These are phyloP conservation scores for Macquaria ambigua DNA, from an alignment of 2,113 vertebrate genomes.

Conservation along the genomic window DNA sequence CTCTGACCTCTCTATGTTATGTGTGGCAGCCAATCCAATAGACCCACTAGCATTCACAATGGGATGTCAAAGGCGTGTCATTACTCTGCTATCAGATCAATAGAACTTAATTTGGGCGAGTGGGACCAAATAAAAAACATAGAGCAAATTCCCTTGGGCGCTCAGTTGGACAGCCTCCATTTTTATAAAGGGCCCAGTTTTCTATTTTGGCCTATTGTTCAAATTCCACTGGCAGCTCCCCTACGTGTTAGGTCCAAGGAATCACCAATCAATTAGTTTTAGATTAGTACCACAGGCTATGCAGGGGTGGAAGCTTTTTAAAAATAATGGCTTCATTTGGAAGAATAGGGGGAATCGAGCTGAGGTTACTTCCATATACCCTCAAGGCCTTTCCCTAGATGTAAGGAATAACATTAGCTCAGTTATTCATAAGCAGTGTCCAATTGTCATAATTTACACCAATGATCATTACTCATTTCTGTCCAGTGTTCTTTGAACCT, in stretches of 20 bases:
- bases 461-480: conserved; percentile 25
- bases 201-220: conserved; percentile 49
- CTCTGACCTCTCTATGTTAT: conserved; percentile 41
- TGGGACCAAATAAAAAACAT: conserved; percentile 46
- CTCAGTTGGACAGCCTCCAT: conserved; percentile 26
- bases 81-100: conserved; percentile 65
- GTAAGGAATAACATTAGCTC: conserved; percentile 54
- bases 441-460: conserved; percentile 16
- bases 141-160: conserved; percentile 26
- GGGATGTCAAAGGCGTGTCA: conserved; percentile 33
- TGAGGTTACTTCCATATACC: conserved; percentile 39
- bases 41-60: conserved; percentile 36
- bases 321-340: conserved; percentile 62
- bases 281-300: conserved; percentile 65
- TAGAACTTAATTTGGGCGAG: conserved; percentile 58
- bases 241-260: conserved; percentile 12
- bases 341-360: conserved; percentile 11
- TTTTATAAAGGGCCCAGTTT: conserved; percentile 27
- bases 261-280: conserved; percentile 68
- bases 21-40: conserved; percentile 44
- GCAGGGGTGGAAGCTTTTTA: conserved; percentile 36
- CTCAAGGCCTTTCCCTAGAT: conserved; percentile 38
- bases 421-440: conserved; percentile 49
- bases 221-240: conserved; percentile 36
- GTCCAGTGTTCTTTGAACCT: neutral